Base-by-base conservation (phyloP, 2,888 invertebrate genomes). In the Rhogogaster chlorosoma region DNA sequence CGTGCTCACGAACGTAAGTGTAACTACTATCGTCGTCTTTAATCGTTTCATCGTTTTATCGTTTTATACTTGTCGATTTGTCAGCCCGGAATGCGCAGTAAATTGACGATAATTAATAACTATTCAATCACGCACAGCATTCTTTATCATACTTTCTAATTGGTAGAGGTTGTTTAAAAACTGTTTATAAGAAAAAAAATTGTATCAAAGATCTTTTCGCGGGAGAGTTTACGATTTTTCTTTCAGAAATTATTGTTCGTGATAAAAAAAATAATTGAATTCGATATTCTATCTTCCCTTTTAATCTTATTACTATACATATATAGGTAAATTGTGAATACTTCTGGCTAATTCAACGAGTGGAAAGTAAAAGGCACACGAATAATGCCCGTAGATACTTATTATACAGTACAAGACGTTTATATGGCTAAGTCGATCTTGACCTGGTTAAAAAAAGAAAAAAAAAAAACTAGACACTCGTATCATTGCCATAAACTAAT, bases 1-100 rank as follows among this genome's bases (percentile, higher is more conserved):
- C 95, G 95, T 87, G 95, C 96, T 85, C 95, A 96, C 88, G 95
- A 95, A 90, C 95, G 96, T 96, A 93, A 94, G 95, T 93, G 15
- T 57, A 45, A 73, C 1, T 1, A 12, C 18, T 12, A 53, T n/a
- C 1, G 4, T 18, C 1, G 7, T 15, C 18, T 32, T 38, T 45
- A 71, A 26, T 26, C 18, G 15, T 49, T 4, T 75, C 45, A 61
- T 26, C 45, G 45, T 49, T 4, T 75, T 75, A 61, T 26, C 45
- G 45, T 0, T 45, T 45, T 45, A 15, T 45, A 45, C 3, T 15
- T 45, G 45, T 45, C 15, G 4, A 45, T 45, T 45, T 3, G 15
- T 45, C 3, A 45, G 53, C 1, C n/a, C 18, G 53, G 5, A 49
- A 49, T 18, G 18, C 15, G 4, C 18, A 5, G 18, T 15, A 49